Evolutionary conservation across 2,888 invertebrate species (phyloP), one percentile per base, ranked within the genome.

Genomic region (Ctena decussata): DNA sequence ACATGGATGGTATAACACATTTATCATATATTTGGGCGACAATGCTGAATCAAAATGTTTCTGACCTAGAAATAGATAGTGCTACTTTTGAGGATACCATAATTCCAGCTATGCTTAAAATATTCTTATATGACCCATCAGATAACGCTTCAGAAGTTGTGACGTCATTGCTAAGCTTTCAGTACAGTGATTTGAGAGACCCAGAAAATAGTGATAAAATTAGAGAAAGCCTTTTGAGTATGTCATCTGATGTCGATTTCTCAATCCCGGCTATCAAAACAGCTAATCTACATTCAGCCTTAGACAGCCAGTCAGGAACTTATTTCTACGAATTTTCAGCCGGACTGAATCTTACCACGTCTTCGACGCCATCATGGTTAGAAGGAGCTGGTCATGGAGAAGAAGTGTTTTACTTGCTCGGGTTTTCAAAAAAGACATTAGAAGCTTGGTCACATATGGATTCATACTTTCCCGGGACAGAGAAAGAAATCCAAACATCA

Each of bases 241-340:
- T 87, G 12, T 82, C 84, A 24, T 84, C 84, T 27, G 87, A 87
- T 46, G 71, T 87, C 0, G 87, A 87, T 53, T 74, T 79, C 5
- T 70, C 84, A 11, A 69, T 82, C 15, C 87, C 87, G 18, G 77
- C 77, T 65, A 18, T 82, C 24, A 82, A 84, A 82, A 84, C 84
- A 8, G 82, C 77, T 6, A 77, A 76, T 27, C 49, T 87, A 24
- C 87, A 87, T 49, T 71, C 77, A 5, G 44, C 11, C 6, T 27
- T 78, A 12, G 73, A 39, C 12, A 37, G 15, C 6, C 1, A 35
- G 8, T 44, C 57, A 11, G 74, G 27, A 1, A 87, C 87, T 15
- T 87, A 80, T 73, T 60, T 87, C n/a, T 87, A 80, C 41, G 79
- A 87, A 32, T 87, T 87, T 65, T 82, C 87, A 3, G 80, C 77